Evolutionary conservation across 2,888 invertebrate genomes (phyloP), one percentile per base, ranked within the genome.

Genomic region (Selenia dentaria): DNA sequence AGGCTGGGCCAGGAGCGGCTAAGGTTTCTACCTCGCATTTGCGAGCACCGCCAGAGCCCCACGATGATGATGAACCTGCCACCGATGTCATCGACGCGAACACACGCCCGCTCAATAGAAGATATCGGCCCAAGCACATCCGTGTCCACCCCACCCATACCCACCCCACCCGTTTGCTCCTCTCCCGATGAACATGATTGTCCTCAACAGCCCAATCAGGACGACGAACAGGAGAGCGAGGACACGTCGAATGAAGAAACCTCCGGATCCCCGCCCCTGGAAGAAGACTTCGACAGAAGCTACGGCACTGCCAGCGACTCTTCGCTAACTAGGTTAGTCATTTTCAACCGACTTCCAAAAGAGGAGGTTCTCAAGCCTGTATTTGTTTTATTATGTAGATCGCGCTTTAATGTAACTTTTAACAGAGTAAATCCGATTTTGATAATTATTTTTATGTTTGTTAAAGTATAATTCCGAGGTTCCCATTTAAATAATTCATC

Each of bases 1-100:
- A 3, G 24, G 24, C 9, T 24, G 13, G 12, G 11, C n/a, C 24
- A 6, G 9, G 9, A 2, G 6, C 24, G 13, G 9, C 4, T n/a
- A 6, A 13, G 13, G 4, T 9, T 1, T n/a, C 6, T 42, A 6
- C 42, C 42, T 13, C 43, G 31, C n/a, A 40, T 40, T 33, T 47
- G 47, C 27, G 29, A 12, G 12, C n/a, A 12, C 6, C 51, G 47
- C 37, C 44, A 41, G 11, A 33, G 11, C 12, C 18, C 9, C 3
- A 2, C 20, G 2, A 6, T 25, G 38, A 34, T 43, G 10, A 6
- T 34, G 24, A 24, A 24, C 6, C 20, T 40, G 34, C 50, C 49
- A 6, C 46, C 46, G 18, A 6, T 32, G 11, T 34, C 31, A 11
- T 27, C 18, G 6, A n/a, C 33, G 34, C 16, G 16, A 16, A n/a